Conservation (phyloP, 2,888 invertebrate species). For the Drosophila acutilabella region DNA sequence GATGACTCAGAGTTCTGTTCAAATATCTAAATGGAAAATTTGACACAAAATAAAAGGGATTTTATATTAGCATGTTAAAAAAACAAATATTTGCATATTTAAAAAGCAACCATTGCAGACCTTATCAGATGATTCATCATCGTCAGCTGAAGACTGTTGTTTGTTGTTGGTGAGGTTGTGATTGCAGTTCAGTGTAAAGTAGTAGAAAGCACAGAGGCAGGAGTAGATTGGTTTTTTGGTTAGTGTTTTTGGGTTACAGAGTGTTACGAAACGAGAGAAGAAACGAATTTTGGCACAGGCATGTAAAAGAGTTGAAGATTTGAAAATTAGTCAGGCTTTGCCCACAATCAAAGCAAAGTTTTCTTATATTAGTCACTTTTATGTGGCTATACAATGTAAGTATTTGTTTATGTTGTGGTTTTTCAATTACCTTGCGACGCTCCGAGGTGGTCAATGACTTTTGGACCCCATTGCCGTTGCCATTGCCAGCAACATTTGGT, state of each 20-base stretch:
- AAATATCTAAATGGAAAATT: conserved; percentile 76
- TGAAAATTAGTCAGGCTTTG: conserved; percentile 43
- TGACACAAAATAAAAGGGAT: background rate
- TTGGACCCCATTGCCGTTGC: conserved; percentile 86
- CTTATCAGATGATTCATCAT: conserved; percentile 84
- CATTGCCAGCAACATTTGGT: conserved; percentile 40
- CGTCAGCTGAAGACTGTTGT: conserved; percentile 82
- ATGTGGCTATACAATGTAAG: background rate
- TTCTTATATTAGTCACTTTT: background rate
- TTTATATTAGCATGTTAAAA: background rate
- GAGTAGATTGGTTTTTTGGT: conserved; percentile 28
- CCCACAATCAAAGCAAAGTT: conserved; percentile 7
- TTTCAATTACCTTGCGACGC: conserved; percentile 88
- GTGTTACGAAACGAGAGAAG: conserved; percentile 35
- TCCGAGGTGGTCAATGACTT: conserved; percentile 93
- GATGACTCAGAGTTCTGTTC: conserved; percentile 85
- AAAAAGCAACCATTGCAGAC: conserved; percentile 70
- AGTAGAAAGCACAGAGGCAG: conserved; percentile 40
- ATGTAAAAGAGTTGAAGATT: conserved; percentile 59
- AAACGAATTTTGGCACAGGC: conserved; percentile 67
- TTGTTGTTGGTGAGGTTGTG: conserved; percentile 48
- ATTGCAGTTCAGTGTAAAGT: conserved; percentile 43
- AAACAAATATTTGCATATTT: background rate
- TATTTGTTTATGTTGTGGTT: background rate
- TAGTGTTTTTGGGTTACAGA: conserved; percentile 49